Base-by-base conservation (phyloP, 2,888 invertebrate species). In the Eupelmus urozonus region DNA sequence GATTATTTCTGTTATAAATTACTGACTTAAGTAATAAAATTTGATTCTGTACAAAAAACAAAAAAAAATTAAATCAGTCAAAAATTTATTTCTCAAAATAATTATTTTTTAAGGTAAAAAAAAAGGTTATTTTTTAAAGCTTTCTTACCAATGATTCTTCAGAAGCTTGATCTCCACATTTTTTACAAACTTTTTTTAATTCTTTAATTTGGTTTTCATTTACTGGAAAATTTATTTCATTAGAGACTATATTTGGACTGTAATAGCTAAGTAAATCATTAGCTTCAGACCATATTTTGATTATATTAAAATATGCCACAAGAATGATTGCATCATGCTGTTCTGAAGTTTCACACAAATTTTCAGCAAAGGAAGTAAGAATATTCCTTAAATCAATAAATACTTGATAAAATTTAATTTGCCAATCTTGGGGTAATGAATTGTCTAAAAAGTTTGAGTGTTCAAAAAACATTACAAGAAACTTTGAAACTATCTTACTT, bases 401-500 rank as follows among this genome's bases (percentile, higher is more conserved):
- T 29, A 79, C 74, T 45, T 81, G 81, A 16, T 85, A 66, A 78
- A 88, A 87, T 77, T 86, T 88, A 55, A 82, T 69, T 59, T 85
- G 85, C 40, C 74, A 79, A 34, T 79, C 74, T 11, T 66, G 49
- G 29, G 81, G 66, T 9, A 79, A 71, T 34, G 73, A 67, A 53
- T 16, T 71, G 18, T 89, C 87, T 55, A 85, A 85, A 69, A 89
- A 83, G 34, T 83, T 82, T 20, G 86, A 80, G 42, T 86, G 83
- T 42, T 86, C 81, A 13, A 88, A 85, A 80, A 85, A 82, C 57
- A 80, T 81, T 40, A 83, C 49, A 11, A 86, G 78, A 11, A 89
- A 79, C 73, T 84, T 83, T 23, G 84, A 66, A 11, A 83, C 82
- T 45, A 76, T 78, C 76, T 82, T 80, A 40, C 83, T 59, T 34